A percentile compares a stretch with the other conserved stretches of the same genome.
Conservation (phyloP, 2,113 vertebrate species). For the Macaca fascicularis region T2T-MFA8v1.1 NC_088395.1:129986501-129987000, state of each 20-base stretch:
- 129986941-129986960: conserved; percentile 13
- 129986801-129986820: no score
- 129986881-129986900: conserved; percentile 17
- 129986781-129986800: no score
- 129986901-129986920: neutral
- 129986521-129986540: neutral
- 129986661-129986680: neutral
- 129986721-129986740: neutral
- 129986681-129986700: neutral
- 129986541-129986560: neutral
- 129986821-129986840: no score
- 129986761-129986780: no score
- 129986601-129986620: neutral
- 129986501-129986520: neutral
- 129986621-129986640: neutral
- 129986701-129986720: neutral
- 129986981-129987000: conserved; percentile 13
- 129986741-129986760: neutral
- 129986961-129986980: neutral
- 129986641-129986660: neutral
- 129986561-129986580: neutral
- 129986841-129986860: no score
- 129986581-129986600: neutral
- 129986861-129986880: neutral
- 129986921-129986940: conserved; percentile 4